Evolutionary conservation across 1,140 invertebrate genomes (phyloP).

Genomic region (Eumeta japonica): DNA sequence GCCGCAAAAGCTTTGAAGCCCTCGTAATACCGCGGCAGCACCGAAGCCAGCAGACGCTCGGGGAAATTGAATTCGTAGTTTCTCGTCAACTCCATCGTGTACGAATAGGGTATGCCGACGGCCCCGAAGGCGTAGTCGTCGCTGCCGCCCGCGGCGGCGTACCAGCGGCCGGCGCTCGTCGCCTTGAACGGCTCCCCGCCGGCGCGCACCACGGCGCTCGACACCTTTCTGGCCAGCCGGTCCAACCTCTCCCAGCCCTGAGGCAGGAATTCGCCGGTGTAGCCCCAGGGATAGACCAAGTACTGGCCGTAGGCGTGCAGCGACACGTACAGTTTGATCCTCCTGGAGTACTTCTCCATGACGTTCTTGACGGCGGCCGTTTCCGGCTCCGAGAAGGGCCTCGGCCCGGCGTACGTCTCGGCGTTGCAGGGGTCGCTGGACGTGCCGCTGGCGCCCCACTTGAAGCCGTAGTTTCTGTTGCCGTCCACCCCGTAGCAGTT

Average conservation of each 20-base stretch:
- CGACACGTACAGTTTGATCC: slow-evolving; percentile 66
- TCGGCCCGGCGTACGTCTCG: slow-evolving; percentile 69
- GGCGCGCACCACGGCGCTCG: slow-evolving; percentile 34
- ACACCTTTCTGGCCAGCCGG: slow-evolving; percentile 31
- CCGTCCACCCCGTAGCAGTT: slow-evolving; percentile 64
- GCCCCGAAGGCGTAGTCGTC: slow-evolving; percentile 70
- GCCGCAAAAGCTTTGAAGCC: slow-evolving; percentile 34
- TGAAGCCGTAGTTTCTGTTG: slow-evolving; percentile 67
- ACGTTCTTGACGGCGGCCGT: slow-evolving; percentile 62
- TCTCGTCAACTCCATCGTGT: slow-evolving; percentile 66
- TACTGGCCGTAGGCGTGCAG: slow-evolving; percentile 68
- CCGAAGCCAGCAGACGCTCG: slow-evolving; percentile 19
- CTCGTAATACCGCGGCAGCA: slow-evolving; percentile 39
- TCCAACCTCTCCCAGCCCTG: slow-evolving; percentile 35
- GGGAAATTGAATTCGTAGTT: slow-evolving; percentile 45
- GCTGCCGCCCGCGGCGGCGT: slow-evolving; percentile 65
- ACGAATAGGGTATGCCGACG: slow-evolving; percentile 64
- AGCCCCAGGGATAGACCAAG: slow-evolving; percentile 64
- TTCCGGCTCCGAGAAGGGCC: slow-evolving; percentile 76
- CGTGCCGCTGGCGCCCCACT: slow-evolving; percentile 66
- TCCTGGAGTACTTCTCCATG: slow-evolving; percentile 52
- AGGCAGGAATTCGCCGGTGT: slow-evolving; percentile 40
- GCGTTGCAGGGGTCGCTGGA: slow-evolving; percentile 66
- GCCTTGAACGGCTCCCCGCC: slow-evolving; percentile 52
- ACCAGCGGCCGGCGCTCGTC: slow-evolving; percentile 57